Conservation (phyloP, 2,888 invertebrate genomes). For the Philopedon plagiatum region DNA sequence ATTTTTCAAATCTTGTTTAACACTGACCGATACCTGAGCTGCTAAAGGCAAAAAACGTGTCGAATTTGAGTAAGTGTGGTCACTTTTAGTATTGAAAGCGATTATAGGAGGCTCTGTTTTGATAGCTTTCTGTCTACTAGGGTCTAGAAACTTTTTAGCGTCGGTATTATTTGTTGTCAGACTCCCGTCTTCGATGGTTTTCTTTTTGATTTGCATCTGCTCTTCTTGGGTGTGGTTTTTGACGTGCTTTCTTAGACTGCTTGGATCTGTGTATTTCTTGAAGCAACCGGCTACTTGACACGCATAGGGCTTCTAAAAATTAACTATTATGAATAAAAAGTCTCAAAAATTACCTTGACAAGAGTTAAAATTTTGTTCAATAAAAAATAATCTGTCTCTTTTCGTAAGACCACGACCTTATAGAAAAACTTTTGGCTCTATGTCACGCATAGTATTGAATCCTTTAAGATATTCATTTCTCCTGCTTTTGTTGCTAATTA, state of each 20-base stretch:
- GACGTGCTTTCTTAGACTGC: slow-evolving; percentile 92
- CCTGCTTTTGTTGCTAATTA: no score
- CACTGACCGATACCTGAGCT: slow-evolving; percentile 48
- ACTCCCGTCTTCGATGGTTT: slow-evolving; percentile 50
- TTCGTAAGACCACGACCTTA: no score
- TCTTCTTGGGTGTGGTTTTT: slow-evolving; percentile 79
- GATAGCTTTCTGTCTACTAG: slow-evolving; percentile 58
- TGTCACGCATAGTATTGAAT: no score
- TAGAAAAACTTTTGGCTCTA: no score
- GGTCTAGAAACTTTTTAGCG: slow-evolving; percentile 58
- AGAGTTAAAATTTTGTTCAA: no score
- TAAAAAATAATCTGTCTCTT: no score
- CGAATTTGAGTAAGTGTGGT: slow-evolving; percentile 60
- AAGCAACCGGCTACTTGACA: slow-evolving; percentile 90
- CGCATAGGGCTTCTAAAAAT: slow-evolving; percentile 87
- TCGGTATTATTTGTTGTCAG: slow-evolving; percentile 42
- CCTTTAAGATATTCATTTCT: no score
- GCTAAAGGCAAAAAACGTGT: slow-evolving; percentile 19
- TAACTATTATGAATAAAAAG: no score
- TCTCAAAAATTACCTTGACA: no score
- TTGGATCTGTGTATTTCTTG: slow-evolving; percentile 95
- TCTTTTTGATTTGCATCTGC: slow-evolving; percentile 66
- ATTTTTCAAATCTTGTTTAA: slow-evolving; percentile 67
- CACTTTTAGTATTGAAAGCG: slow-evolving; percentile 52
- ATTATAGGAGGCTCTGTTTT: slow-evolving; percentile 39